A percentile compares a stretch with the other conserved stretches of the same genome.
Evolutionary conservation across 2,888 invertebrate species (phyloP).

Genomic region (Aphidoletes aphidimyza): DNA sequence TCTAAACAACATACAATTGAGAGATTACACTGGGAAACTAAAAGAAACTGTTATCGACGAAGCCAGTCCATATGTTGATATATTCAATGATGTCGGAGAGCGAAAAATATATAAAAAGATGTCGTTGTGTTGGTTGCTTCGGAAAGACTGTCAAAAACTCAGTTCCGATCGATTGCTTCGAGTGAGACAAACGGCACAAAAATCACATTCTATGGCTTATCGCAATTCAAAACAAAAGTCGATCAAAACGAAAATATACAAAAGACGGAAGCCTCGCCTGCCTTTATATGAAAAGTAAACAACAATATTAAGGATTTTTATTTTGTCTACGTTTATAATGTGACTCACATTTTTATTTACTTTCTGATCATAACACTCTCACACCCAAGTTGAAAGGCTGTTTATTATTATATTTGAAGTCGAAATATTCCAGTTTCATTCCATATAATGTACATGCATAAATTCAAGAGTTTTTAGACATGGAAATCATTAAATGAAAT

Average conservation of each 20-base stretch:
- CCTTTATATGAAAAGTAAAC: too few species aligned
- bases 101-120: neutral
- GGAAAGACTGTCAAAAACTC: neutral
- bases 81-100: neutral
- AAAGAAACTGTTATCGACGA: neutral
- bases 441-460: too few species aligned
- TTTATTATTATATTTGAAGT: too few species aligned
- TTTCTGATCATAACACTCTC: too few species aligned
- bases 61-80: neutral
- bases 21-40: neutral
- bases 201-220: neutral
- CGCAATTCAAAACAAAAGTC: neutral
- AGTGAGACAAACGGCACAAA: neutral
- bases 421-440: too few species aligned
- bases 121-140: neutral
- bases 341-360: too few species aligned
- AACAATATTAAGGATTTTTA: too few species aligned
- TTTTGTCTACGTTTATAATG: too few species aligned
- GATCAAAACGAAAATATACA: neutral
- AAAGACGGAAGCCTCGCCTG: too few species aligned
- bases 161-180: conserved; percentile 18
- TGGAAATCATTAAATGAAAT: too few species aligned
- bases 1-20: neutral
- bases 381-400: too few species aligned
- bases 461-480: too few species aligned